phyloP scores from a whole-genome alignment of 1,140 invertebrate genomes.

The Bombus waltoni region DNA sequence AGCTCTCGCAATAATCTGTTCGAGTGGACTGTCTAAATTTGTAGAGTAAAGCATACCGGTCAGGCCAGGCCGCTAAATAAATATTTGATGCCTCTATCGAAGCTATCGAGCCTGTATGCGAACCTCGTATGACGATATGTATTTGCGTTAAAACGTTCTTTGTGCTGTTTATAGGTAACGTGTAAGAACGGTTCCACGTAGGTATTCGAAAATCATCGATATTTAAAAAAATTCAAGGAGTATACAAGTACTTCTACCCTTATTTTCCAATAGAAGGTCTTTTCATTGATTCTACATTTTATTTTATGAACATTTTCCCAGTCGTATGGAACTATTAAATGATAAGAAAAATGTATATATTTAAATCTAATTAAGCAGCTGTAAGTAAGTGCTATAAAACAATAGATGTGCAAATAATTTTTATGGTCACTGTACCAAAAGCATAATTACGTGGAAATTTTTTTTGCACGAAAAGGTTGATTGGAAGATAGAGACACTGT shows the following conservation, averaged over 20 bases:
- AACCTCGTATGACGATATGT: constrained; percentile 9
- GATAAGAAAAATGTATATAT: not conserved
- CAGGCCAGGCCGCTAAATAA: constrained; percentile 51
- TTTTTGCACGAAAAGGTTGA: not conserved
- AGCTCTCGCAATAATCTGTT: constrained; percentile 39
- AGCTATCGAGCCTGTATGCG: constrained; percentile 37
- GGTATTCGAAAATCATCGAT: not conserved
- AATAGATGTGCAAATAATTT: not conserved
- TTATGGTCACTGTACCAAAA: not conserved
- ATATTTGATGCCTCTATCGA: constrained; percentile 53
- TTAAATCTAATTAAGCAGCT: not conserved
- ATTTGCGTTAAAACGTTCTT: constrained; percentile 48
- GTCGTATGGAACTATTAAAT: not conserved
- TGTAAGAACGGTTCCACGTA: not conserved
- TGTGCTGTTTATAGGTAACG: constrained; percentile 23
- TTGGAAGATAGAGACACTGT: constrained; percentile 21
- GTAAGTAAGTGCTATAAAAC: not conserved
- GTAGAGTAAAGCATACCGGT: constrained; percentile 40
- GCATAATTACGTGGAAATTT: too few relatives aligned
- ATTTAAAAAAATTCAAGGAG: not conserved
- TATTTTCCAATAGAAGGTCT: too few relatives aligned
- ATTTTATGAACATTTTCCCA: not conserved
- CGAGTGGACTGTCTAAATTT: constrained; percentile 46
- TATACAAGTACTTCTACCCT: not conserved
- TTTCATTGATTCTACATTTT: not conserved